Evolutionary conservation across 2,797 vertebrate species (phyloP), one percentile per base, ranked within the genome.

Genomic region (Sebastes minor): DNA sequence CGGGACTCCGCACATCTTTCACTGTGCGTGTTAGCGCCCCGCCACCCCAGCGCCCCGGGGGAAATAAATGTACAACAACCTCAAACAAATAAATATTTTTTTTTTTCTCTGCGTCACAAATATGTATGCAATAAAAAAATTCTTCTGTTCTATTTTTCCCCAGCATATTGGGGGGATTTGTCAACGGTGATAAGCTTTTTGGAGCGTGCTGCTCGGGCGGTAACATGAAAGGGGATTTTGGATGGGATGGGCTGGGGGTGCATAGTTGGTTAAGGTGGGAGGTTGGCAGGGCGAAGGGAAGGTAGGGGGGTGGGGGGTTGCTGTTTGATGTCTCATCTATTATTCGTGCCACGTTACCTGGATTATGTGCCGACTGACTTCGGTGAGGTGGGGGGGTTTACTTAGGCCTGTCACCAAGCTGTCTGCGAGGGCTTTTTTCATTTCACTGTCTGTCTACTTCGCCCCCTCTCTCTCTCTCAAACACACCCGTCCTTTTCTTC

Each of bases 241-340:
- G 85, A 72, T 68, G 76, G 81, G 84, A 75, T 33, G 78, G 88
- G 80, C 76, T 63, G 80, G 88, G 80, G 91, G 86, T 76, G 80
- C 74, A 68, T 61, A 77, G 90, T 70, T 85, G 87, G 87, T 87
- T 91, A 76, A 85, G 90, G 90, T 90, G 82, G 90, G 86, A 81
- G 88, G 86, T 80, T 87, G 82, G 74, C 83, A 73, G 69, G 78
- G 60, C 1, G 22, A 46, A 23, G 25, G 69, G 71, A 38, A 33
- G 38, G 28, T 25, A 25, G 53, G n/a, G 62, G 52, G 25, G 46
- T 65, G 74, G 32, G 46, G 67, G 75, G 10, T 66, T 74, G 52
- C 80, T 22, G 87, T 93, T 94, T 95, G 89, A 94, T 88, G 89
- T 92, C 86, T 88, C 86, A 87, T 91, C 78, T 88, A 82, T 93